Base-by-base conservation (phyloP, 2,113 vertebrate genomes). In the Sinocyclocheilus anophthalmus region DNA sequence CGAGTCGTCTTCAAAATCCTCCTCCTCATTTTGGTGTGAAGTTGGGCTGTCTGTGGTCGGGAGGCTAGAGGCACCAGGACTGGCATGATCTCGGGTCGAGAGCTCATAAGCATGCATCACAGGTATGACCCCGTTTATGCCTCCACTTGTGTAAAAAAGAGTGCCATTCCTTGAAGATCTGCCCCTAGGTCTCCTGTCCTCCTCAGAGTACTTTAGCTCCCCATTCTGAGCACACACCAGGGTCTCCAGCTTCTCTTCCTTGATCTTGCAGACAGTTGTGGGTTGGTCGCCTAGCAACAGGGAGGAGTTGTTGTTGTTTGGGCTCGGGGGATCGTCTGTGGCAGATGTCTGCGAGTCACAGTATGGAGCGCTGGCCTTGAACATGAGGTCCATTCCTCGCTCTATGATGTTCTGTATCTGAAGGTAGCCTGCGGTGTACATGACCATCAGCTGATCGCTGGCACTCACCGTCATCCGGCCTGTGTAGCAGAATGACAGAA, bases 371-470 rank as follows among this genome's bases (percentile, higher is more conserved):
- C 96, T 97, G 88, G 97, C 96, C 93, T 98, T 99, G 96, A 98
- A 97, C 96, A 98, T 96, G 92, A 99, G 94, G 93, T 99, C 97
- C 57, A 98, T 98, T 61, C 98, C 97, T 2, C 97, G 96, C 92
- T 99, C 98, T 91, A 99, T 97, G 1, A 99, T 98, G 95, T 98
- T 97, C 94, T 99, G 98, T 93, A 99, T 98, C 95, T 99, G 98
- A 88, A 99, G 96, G 95, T 99, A 99, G 24, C 98, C 98, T 0
- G 98, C 98, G 0, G 98, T 99, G 95, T 99, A 99, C 98, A 99
- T 99, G 90, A 99, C 97, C 90, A 99, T 97, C 69, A 99, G 96
- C 96, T 99, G 98, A 93, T 99, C 97, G 48, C 97, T 97, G 53
- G 97, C 96, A 0, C 97, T 96, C 96, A 99, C 98, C 88, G 96